Evolutionary conservation across 2,888 invertebrate genomes (phyloP).

Genomic region (Drosophila koepferae): DNA sequence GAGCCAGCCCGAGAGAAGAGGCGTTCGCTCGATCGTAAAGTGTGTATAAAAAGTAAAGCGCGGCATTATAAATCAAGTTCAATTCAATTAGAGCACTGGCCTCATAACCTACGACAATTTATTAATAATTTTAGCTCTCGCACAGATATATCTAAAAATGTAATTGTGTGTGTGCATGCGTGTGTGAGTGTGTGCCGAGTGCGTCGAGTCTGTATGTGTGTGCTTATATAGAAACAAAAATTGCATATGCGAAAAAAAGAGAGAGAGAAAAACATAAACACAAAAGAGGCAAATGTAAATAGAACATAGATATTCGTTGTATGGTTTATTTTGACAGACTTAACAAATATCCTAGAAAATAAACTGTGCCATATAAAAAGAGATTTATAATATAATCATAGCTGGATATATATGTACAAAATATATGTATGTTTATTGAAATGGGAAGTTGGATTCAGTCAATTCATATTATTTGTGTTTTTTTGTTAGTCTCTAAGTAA

Average conservation of each 20-base stretch:
- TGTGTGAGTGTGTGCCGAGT: constrained; percentile 5
- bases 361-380: no score
- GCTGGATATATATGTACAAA: no score
- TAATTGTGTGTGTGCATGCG: not conserved
- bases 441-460: no score
- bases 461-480: no score
- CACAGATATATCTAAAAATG: constrained; percentile 10
- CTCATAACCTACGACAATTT: constrained; percentile 79
- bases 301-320: constrained; percentile 18
- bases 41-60: constrained; percentile 59
- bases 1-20: constrained; percentile 32
- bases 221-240: constrained; percentile 46
- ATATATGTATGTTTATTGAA: no score
- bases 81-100: constrained; percentile 73
- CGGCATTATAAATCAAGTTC: constrained; percentile 74
- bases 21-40: constrained; percentile 48
- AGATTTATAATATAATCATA: no score
- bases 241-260: constrained; percentile 46
- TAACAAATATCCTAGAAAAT: not conserved
- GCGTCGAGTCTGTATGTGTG: constrained; percentile 12
- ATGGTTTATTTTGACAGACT: not conserved
- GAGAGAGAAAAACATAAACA: not conserved
- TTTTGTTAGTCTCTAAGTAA: no score
- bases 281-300: constrained; percentile 30
- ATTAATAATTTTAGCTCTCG: constrained; percentile 63